These are phyloP conservation scores for Falco biarmicus DNA, from an alignment of 2,797 vertebrate species.

Conservation along the genomic window DNA sequence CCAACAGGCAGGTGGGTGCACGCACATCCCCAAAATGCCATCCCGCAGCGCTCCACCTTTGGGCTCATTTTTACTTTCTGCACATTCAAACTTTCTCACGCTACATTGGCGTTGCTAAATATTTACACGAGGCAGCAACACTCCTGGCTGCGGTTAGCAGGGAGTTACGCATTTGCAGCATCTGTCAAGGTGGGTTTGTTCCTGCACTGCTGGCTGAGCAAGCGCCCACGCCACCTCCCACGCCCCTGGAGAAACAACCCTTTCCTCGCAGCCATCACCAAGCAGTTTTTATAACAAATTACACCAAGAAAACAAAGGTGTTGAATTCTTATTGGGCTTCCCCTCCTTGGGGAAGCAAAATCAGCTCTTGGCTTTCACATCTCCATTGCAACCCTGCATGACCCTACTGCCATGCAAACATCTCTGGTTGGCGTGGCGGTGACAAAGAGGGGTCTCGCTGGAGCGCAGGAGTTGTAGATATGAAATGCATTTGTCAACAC, in stretches of 20 bases:
- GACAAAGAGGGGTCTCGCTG: neutral
- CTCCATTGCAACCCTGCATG: fast-evolving
- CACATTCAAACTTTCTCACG: neutral
- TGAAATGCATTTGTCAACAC: neutral
- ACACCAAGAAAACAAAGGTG: neutral
- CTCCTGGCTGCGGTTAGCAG: neutral
- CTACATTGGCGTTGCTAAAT: neutral
- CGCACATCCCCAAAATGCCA: fast-evolving
- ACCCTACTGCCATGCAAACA: neutral
- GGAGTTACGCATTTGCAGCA: neutral
- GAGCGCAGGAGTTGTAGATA: neutral
- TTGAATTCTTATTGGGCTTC: neutral
- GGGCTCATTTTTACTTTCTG: neutral
- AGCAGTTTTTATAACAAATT: neutral
- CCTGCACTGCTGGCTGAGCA: neutral
- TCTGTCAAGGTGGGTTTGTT: neutral
- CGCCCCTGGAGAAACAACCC: fast-evolving
- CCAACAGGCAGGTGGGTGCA: neutral
- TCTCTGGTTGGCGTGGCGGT: fast-evolving
- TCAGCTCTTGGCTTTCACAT: neutral
- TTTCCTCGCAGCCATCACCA: neutral
- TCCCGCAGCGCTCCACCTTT: fast-evolving
- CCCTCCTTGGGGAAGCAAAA: neutral
- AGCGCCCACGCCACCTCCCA: neutral
- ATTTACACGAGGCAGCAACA: neutral